Conservation (phyloP, 2,797 vertebrate species). For the Chelmon rostratus region DNA sequence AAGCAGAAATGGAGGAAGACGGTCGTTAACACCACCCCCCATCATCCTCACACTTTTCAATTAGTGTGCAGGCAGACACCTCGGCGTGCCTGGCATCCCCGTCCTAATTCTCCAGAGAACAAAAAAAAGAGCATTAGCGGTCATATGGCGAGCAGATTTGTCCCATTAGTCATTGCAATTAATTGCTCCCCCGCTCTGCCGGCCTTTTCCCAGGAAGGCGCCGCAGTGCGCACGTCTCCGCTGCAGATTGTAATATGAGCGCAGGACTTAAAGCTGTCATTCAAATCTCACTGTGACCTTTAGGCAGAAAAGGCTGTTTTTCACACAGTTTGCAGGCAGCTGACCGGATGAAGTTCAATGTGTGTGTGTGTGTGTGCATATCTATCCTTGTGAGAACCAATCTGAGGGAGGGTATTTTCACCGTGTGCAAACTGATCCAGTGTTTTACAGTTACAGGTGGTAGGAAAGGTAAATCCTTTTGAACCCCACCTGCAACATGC, state of each 20-base stretch:
- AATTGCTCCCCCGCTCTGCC: conserved; percentile 91
- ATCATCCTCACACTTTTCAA: conserved; percentile 56
- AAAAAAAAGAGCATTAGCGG: conserved; percentile 86
- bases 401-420: conserved; percentile 23
- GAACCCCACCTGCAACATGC: conserved; percentile 5
- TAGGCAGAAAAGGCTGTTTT: conserved; percentile 84
- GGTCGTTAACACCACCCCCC: background rate
- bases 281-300: conserved; percentile 97
- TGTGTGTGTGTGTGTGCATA: conserved; percentile 37
- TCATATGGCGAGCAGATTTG: conserved; percentile 94
- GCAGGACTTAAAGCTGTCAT: conserved; percentile 94
- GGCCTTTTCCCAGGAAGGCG: conserved; percentile 86
- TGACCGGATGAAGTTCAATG: conserved; percentile 13
- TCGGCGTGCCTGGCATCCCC: conserved; percentile 80
- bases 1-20: background rate
- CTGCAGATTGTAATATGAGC: conserved; percentile 90
- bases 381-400: conserved; percentile 43
- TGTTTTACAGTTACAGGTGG: conserved; percentile 32
- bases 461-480: conserved; percentile 18
- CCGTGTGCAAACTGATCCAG: conserved; percentile 17
- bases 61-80: conserved; percentile 56
- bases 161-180: conserved; percentile 96
- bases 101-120: conserved; percentile 90
- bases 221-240: conserved; percentile 86
- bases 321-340: conserved; percentile 53